Percentiles rank a stretch among this genome's conserved stretches.
Conservation (phyloP, 2,888 invertebrate genomes). For the Microchrysa polita region DNA sequence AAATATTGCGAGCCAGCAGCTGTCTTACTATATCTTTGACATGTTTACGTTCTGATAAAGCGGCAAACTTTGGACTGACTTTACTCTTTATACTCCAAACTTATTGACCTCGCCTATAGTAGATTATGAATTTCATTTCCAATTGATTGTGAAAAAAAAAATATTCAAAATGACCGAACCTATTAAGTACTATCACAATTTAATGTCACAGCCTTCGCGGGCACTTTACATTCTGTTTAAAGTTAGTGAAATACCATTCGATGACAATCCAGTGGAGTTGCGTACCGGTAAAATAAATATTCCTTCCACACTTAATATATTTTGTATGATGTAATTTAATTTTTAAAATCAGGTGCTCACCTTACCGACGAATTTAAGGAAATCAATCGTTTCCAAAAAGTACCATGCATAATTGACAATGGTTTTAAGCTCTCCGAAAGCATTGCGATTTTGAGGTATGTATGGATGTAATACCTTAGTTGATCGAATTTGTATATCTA, state of each 20-base stretch:
- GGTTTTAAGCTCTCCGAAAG: constrained; percentile 73
- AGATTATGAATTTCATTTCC: too few relatives aligned
- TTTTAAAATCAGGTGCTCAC: constrained; percentile 67
- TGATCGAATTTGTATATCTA: too few relatives aligned
- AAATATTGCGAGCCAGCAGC: too few relatives aligned
- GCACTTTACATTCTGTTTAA: constrained; percentile 77
- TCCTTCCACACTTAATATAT: constrained; percentile 10
- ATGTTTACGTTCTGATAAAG: too few relatives aligned
- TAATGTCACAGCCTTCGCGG: constrained; percentile 81
- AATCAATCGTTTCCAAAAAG: constrained; percentile 71
- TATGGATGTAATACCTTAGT: too few relatives aligned
- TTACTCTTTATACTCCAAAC: too few relatives aligned
- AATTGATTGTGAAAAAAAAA: too few relatives aligned
- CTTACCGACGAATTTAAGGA: constrained; percentile 68
- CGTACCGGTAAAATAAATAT: constrained; percentile 67
- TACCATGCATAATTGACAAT: constrained; percentile 75
- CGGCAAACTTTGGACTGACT: too few relatives aligned
- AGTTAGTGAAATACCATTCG: constrained; percentile 71
- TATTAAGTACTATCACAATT: constrained; percentile 74
- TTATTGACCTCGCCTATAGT: too few relatives aligned
- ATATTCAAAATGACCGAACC: too few relatives aligned
- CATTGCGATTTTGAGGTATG: constrained; percentile 66
- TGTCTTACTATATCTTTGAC: too few relatives aligned
- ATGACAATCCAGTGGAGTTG: constrained; percentile 70
- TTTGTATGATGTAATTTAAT: neutral